Evolutionary conservation across 1,140 invertebrate genomes (phyloP), one percentile per base, ranked within the genome.

Genomic region (Meloidogyne exigua): DNA sequence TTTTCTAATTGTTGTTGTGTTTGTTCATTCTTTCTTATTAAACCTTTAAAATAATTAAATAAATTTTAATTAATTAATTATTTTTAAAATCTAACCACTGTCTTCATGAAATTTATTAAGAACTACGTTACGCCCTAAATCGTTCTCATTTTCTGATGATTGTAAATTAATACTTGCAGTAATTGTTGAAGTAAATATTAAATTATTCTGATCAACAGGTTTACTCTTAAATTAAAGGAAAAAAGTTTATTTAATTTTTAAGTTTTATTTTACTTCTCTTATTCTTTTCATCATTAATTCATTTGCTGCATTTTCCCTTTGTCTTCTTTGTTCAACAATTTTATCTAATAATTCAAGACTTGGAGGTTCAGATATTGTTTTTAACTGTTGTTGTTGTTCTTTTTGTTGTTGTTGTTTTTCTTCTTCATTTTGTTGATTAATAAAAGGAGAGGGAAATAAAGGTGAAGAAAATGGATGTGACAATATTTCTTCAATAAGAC

Each of bases 291-390:
- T 42, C 28, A 68, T 18, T 18, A 64, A 23, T 65, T 62, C 28
- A 21, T 36, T 28, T 32, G 62, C 26, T 57, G 62, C 9, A 42
- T 64, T 62, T 32, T 65, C 72, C 15, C 65, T 73, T 21, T 73
- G 21, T 21, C 57, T 73, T 21, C 72, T 57, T 65, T 73, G 39
- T 64, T 73, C 49, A 32, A 73, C 65, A 36, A 73, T 73, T 57
- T 65, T 26, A 64, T 65, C 72, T 62, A 73, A 65, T 36, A 73
- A 39, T 36, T 73, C 72, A 62, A 73, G 57, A 73, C 72, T 73
- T 26, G 72, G 72, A 62, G 72, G 26, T 57, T 73, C 72, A 28
- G 39, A 23, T 4, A 49, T 2, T 36, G 11, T 10, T 57, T 36
- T 65, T 28, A 57, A 12, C 15, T 62, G n/a, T n/a, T n/a, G n/a